Conservation (phyloP, 1,140 invertebrate species). For the Drosophila lowei region DNA sequence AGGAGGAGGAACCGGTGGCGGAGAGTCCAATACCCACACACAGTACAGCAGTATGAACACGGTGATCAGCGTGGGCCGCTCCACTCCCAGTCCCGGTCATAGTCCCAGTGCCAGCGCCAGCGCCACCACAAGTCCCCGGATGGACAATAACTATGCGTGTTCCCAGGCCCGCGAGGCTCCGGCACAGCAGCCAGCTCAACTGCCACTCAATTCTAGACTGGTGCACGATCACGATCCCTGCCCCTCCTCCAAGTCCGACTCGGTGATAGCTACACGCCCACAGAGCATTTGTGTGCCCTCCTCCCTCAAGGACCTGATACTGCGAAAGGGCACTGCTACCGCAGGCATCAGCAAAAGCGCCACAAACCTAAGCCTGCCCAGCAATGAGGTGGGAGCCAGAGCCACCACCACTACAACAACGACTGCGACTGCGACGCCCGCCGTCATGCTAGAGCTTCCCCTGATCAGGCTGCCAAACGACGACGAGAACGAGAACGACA, state of each 20-base stretch:
- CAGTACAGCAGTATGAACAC: slow-evolving; percentile 79
- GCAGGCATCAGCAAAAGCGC: slow-evolving; percentile 60
- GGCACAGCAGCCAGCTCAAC: slow-evolving; percentile 65
- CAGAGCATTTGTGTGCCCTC: slow-evolving; percentile 76
- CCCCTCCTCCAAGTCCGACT: slow-evolving; percentile 76
- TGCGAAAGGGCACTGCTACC: slow-evolving; percentile 50
- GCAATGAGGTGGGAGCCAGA: slow-evolving; percentile 18
- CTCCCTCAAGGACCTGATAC: slow-evolving; percentile 73
- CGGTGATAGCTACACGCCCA: slow-evolving; percentile 67
- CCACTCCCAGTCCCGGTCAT: slow-evolving; percentile 64
- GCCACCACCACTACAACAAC: slow-evolving; percentile 1
- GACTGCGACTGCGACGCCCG: slow-evolving; percentile 45
- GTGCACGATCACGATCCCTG: slow-evolving; percentile 73
- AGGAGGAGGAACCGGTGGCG: slow-evolving; percentile 26
- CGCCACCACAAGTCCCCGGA: slow-evolving; percentile 45
- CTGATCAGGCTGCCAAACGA: slow-evolving; percentile 72
- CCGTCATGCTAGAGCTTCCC: slow-evolving; percentile 81
- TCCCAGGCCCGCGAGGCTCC: neutral
- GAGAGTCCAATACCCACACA: slow-evolving; percentile 68
- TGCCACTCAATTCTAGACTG: slow-evolving; percentile 72
- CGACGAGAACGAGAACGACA: slow-evolving; percentile 25
- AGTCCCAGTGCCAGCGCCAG: slow-evolving; percentile 56
- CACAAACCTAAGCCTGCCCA: slow-evolving; percentile 54
- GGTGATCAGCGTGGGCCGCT: slow-evolving; percentile 72
- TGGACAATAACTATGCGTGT: slow-evolving; percentile 58